These are phyloP conservation scores for Acanthaster planci DNA, from an alignment of 35 echinoderm and acorn worm genomes.

Conservation along the genomic window DNA sequence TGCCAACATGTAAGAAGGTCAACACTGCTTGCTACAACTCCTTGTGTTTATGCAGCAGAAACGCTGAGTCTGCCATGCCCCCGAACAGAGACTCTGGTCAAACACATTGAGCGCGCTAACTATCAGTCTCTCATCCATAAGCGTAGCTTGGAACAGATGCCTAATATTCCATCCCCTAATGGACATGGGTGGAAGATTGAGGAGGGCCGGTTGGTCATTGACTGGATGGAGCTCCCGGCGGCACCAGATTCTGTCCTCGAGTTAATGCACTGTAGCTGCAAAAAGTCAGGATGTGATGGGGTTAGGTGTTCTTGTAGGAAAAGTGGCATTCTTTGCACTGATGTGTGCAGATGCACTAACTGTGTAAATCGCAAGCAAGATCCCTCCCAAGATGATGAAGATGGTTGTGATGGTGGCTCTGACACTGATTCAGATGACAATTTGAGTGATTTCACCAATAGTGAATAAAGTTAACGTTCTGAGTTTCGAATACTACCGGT, in stretches of 20 bases:
- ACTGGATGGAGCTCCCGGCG: background rate
- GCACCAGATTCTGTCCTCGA: background rate
- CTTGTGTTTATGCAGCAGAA: background rate
- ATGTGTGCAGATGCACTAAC: background rate
- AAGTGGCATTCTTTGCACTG: background rate
- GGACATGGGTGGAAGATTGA: background rate
- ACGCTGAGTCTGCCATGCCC: background rate
- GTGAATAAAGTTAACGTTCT: too few species aligned
- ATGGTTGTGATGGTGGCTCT: background rate
- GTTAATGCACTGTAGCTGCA: background rate
- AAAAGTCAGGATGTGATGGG: background rate
- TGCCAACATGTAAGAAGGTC: too few species aligned
- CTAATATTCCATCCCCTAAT: background rate
- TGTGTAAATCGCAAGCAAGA: background rate
- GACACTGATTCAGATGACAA: background rate
- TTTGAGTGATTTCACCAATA: too few species aligned
- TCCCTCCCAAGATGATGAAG: background rate
- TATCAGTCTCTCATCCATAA: background rate
- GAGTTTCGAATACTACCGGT: too few species aligned
- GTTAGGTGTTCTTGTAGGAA: background rate
- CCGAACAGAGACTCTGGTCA: background rate
- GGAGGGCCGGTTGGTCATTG: background rate
- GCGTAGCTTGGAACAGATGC: background rate
- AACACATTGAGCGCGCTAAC: background rate
- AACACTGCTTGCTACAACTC: background rate